phyloP scores from a whole-genome alignment of 2,797 vertebrate genomes.

The Clamator glandarius region DNA sequence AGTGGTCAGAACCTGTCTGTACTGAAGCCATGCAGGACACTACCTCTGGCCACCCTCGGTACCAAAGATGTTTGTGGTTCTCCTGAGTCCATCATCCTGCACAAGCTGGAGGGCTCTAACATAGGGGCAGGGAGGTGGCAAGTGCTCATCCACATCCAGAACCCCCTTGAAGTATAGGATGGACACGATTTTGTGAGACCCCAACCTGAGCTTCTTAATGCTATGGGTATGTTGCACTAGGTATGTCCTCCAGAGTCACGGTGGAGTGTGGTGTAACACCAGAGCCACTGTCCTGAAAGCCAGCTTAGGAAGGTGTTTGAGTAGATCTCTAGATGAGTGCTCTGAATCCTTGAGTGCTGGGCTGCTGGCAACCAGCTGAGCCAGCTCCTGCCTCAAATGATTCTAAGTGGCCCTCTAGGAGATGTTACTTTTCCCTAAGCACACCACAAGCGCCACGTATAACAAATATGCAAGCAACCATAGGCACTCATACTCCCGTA shows the following conservation, averaged over 20 bases:
- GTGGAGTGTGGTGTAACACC: neutral
- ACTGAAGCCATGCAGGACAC: neutral
- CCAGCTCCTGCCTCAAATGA: neutral
- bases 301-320: neutral
- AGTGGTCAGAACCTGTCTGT: neutral
- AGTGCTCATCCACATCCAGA: neutral
- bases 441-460: neutral
- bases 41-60: rapidly evolving
- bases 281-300: neutral
- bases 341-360: neutral
- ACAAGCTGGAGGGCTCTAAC: neutral
- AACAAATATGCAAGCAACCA: neutral
- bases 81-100: neutral
- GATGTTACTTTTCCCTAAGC: neutral
- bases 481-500: rapidly evolving
- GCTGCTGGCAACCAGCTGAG: neutral
- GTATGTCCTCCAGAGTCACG: neutral
- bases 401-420: neutral
- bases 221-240: neutral
- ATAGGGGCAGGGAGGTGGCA: neutral
- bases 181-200: neutral
- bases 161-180: neutral
- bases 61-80: neutral
- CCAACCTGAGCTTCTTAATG: neutral
- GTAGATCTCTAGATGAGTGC: neutral